Evolutionary conservation across 92 coral and sea anemone genomes (phyloP).

Genomic region (Siderastrea siderea): DNA sequence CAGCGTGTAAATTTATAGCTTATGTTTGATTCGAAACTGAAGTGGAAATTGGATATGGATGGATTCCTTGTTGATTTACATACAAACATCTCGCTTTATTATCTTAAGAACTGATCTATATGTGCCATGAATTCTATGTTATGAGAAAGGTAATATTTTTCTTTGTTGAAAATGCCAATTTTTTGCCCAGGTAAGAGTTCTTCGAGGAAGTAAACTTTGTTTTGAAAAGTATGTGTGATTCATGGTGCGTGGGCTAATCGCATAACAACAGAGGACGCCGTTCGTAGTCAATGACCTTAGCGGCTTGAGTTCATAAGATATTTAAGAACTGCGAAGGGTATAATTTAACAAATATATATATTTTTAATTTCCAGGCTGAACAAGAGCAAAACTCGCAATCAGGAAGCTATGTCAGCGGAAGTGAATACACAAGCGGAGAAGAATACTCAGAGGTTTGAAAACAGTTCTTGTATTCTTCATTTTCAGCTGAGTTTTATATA

Average conservation of each 20-base stretch:
- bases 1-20: too few relatives aligned
- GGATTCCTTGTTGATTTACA: background rate
- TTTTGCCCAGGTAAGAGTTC: background rate
- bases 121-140: background rate
- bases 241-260: constrained; percentile 25
- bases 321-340: background rate
- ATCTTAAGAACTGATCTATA: background rate
- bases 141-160: background rate
- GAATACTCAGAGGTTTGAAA: constrained; percentile 94
- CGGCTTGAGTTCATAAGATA: constrained; percentile 13
- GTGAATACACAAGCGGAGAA: constrained; percentile 94
- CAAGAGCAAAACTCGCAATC: constrained; percentile 87
- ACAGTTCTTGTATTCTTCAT: background rate
- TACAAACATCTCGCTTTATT: background rate
- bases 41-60: background rate
- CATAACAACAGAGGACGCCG: constrained; percentile 49
- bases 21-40: background rate
- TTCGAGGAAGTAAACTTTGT: constrained; percentile 18
- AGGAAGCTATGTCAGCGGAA: constrained; percentile 95
- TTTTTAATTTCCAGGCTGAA: constrained; percentile 50
- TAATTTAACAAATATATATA: background rate
- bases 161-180: background rate
- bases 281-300: constrained; percentile 20
- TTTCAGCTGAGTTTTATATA: constrained; percentile 19
- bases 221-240: constrained; percentile 18